phyloP scores from a whole-genome alignment of 2,888 invertebrate genomes.

The Cyclophora albipunctata region DNA sequence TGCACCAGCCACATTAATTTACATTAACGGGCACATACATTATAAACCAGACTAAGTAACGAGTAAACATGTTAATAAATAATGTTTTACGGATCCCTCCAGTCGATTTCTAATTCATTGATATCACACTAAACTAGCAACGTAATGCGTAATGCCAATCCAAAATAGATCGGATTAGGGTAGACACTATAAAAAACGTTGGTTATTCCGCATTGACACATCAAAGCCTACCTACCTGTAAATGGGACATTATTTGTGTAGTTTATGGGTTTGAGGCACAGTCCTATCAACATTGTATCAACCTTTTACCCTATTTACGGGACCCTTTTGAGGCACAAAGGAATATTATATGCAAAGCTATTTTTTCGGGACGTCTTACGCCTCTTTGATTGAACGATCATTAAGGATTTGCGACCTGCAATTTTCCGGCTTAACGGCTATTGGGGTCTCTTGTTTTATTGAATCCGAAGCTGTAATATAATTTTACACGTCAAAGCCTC shows the following conservation, averaged over 20 bases:
- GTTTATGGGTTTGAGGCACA: conserved; percentile 26
- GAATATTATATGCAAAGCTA: conserved; percentile 13
- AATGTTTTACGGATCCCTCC: too few species aligned
- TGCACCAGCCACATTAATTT: too few species aligned
- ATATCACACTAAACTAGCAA: too few species aligned
- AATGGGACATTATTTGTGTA: conserved; percentile 22
- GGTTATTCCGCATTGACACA: conserved; percentile 12
- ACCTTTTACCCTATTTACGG: conserved; percentile 17
- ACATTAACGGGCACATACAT: too few species aligned
- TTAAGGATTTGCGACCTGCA: conserved; percentile 7
- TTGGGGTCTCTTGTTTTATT: conserved; percentile 6
- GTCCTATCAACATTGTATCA: conserved; percentile 27
- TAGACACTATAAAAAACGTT: conserved; percentile 2
- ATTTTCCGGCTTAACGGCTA: conserved; percentile 5
- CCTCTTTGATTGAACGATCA: conserved; percentile 9
- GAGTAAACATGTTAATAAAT: too few species aligned
- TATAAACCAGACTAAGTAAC: too few species aligned
- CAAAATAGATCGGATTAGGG: not conserved
- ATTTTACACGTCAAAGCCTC: not conserved
- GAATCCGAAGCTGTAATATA: conserved; percentile 3
- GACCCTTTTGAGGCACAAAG: conserved; percentile 18
- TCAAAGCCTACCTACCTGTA: conserved; percentile 17
- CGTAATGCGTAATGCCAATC: not conserved
- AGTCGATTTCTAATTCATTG: too few species aligned
- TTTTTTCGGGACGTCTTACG: conserved; percentile 4